Evolutionary conservation across 2,888 invertebrate genomes (phyloP), one percentile per base, ranked within the genome.

Genomic region (Myopa tessellatipennis): DNA sequence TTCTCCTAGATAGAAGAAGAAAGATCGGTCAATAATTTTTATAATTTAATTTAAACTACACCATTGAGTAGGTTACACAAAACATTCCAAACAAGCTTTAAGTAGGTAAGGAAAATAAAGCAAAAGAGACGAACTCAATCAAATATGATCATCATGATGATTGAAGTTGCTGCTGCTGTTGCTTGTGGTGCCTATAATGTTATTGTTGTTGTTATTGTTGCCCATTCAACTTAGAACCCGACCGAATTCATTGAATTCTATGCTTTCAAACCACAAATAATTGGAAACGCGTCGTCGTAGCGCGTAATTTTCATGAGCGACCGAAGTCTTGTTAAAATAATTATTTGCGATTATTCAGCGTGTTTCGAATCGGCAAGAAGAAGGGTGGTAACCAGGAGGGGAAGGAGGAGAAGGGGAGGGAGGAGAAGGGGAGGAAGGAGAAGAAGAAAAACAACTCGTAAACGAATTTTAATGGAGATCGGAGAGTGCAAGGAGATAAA

Each of bases 301-400:
- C 18, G 45, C 10, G 45, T 45, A 45, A 45, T 45, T 45, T 45
- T 45, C 45, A 45, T 45, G 45, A 45, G 10, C 72, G 75, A 79
- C 71, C 73, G 77, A 77, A 63, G 61, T 63, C 75, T 79, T 76
- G 76, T 79, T 79, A 78, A 79, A 78, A 79, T 76, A 79, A 78
- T 79, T 79, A 79, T 76, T 78, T 78, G 76, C 76, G 76, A 65
- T 74, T 70, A 60, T 73, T 45, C 73, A 76, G 79, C 70, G 45
- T 45, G 45, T 45, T 26, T 45, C 0, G 45, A 45, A 45, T 8
- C 10, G 45, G 45, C 45, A 45, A 45, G 10, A 3, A 45, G 10
- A 45, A 45, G 10, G n/a, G n/a, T n/a, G n/a, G n/a, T n/a, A n/a
- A n/a, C n/a, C n/a, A n/a, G n/a, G 2, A 26, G 26, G 1, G 26